Evolutionary conservation across 2,888 invertebrate genomes (phyloP), one percentile per base, ranked within the genome.

Genomic region (Rhabditoides inermis): DNA sequence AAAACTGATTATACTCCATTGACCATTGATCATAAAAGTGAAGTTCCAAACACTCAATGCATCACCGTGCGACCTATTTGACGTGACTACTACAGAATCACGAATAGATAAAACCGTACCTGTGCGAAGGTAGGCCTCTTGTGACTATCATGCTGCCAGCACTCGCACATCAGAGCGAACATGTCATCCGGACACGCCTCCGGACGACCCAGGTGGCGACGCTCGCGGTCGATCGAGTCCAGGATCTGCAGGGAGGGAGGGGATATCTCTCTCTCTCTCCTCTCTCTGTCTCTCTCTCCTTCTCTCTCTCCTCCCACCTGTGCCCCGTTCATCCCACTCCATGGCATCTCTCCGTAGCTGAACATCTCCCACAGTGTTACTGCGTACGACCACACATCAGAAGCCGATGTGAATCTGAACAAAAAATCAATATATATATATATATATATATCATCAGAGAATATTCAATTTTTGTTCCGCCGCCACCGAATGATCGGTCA

Each of bases 351-450:
- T 1, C 95, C 95, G 76, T 94, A 95, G 0, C 90, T 90, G 78
- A 95, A 98, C 89, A 95, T 90, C 79, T 98, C 98, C 95, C 95
- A 98, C 0, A 98, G 81, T n/a, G 92, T 90, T 0, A 94, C 90
- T 2, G 89, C 95, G 77, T 86, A 98, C 0, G 95, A 90, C 95
- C 95, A 98, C 0, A 94, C 90, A 77, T 98, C 98, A 52, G 90
- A 90, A 5, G 92, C 86, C 6, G 90, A 88, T 1, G 95, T 98
- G 78, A 98, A 98, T 32, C 32, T 10, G 10, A 32, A n/a, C 20
- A 41, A 41, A 22, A 4, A n/a, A n/a, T n/a, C n/a, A n/a, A n/a
- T n/a, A n/a, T n/a, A n/a, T n/a, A n/a, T n/a, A n/a, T n/a, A n/a
- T n/a, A n/a, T n/a, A n/a, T n/a, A n/a, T n/a, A n/a, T n/a, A n/a